These are phyloP conservation scores for Oscheius sp. DNA, from an alignment of 2,888 invertebrate genomes.

Conservation along the genomic window DNA sequence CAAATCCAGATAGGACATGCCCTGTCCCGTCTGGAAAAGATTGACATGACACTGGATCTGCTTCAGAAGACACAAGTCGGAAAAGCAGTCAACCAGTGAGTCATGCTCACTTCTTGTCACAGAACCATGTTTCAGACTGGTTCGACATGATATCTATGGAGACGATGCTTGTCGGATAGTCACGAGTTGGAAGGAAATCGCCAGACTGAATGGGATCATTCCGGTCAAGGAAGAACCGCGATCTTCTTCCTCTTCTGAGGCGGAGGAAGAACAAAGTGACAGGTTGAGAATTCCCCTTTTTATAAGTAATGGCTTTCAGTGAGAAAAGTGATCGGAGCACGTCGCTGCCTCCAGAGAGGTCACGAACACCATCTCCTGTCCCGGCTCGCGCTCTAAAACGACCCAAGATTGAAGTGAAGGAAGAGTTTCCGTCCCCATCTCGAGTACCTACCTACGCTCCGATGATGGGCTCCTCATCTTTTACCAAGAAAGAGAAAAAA, in stretches of 20 bases:
- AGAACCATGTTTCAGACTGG: constrained; percentile 12
- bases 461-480: too few species aligned
- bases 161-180: constrained; percentile 37
- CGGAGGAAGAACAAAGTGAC: constrained; percentile 1
- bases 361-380: neutral
- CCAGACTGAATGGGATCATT: constrained; percentile 27
- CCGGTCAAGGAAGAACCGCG: constrained; percentile 16
- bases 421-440: neutral
- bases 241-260: neutral
- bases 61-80: constrained; percentile 36
- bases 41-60: constrained; percentile 39
- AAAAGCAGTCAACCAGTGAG: constrained; percentile 35
- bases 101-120: neutral
- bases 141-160: constrained; percentile 21
- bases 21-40: constrained; percentile 29
- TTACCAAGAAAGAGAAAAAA: neutral
- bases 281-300: neutral
- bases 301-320: neutral
- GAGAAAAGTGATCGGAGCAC: neutral
- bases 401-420: neutral
- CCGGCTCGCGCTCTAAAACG: neutral
- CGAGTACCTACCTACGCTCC: too few species aligned
- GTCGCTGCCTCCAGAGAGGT: neutral
- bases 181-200: constrained; percentile 35
- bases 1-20: constrained; percentile 34